Conservation (phyloP, 2,888 invertebrate species). For the Synergus gifuensis region DNA sequence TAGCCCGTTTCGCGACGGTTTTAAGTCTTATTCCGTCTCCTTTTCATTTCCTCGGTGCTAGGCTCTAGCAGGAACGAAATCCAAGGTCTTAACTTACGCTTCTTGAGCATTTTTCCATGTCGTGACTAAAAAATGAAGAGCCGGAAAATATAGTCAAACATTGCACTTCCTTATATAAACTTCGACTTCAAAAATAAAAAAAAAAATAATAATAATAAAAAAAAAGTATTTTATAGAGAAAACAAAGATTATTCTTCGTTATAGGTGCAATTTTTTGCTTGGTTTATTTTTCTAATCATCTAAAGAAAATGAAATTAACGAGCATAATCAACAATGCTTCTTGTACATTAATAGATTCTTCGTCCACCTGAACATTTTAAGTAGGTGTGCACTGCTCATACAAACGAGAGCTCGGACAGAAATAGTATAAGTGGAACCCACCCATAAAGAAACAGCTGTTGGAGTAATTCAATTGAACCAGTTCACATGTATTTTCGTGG, state of each 20-base stretch:
- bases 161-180: too few species aligned
- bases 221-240: not conserved
- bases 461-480: constrained; percentile 35
- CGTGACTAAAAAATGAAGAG: too few species aligned
- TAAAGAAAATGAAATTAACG: not conserved
- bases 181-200: too few species aligned
- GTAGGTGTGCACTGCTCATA: not conserved
- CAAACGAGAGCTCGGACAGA: not conserved
- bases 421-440: constrained; percentile 26
- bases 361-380: constrained; percentile 1
- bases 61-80: constrained; percentile 20
- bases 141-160: too few species aligned
- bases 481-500: constrained; percentile 17
- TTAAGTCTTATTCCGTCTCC: constrained; percentile 35
- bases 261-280: not conserved
- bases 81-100: constrained; percentile 9
- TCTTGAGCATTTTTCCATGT: not conserved
- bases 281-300: not conserved
- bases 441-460: constrained; percentile 17
- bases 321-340: not conserved
- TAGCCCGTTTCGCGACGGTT: constrained; percentile 9
- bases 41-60: constrained; percentile 37
- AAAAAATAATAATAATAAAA: too few species aligned
- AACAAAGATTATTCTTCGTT: not conserved
- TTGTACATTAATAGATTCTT: not conserved